These are phyloP conservation scores for Xenotilapia caudafasciata DNA, from an alignment of 2,113 vertebrate species.

Conservation along the genomic window DNA sequence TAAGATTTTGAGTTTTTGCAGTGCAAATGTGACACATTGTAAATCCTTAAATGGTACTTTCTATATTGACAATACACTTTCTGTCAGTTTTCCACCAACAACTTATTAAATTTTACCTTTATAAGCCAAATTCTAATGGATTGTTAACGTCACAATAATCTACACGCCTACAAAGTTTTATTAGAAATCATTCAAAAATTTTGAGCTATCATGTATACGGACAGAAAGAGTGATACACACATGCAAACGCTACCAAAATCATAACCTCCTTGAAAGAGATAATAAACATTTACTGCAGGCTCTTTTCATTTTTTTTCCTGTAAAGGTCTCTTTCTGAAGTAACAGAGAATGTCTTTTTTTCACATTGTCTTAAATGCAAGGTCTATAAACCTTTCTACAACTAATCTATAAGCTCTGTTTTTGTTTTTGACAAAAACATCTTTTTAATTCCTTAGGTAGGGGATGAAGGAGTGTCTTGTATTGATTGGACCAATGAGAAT, in stretches of 20 bases:
- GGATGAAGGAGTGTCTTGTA: slow-evolving; percentile 83
- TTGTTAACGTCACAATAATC: background rate
- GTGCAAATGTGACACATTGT: background rate
- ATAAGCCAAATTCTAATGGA: background rate
- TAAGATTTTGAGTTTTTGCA: no score
- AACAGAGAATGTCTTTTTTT: background rate
- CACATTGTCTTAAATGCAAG: background rate
- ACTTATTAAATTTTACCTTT: background rate
- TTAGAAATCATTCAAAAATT: background rate
- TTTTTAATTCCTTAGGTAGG: slow-evolving; percentile 77
- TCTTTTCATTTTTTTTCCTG: background rate
- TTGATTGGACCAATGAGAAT: slow-evolving; percentile 96
- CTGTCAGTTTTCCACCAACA: background rate
- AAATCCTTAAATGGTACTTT: background rate
- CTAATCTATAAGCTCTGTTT: background rate
- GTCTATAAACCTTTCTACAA: background rate
- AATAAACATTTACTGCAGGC: background rate
- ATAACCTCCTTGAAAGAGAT: background rate
- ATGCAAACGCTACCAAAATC: background rate
- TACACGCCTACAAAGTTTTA: background rate
- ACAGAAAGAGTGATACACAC: background rate
- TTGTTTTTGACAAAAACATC: background rate
- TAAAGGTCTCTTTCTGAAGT: background rate
- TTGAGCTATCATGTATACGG: background rate
- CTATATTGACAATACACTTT: background rate